These are phyloP conservation scores for Triplophysa tibetana DNA, from an alignment of 2,113 vertebrate species.

Conservation along the genomic window DNA sequence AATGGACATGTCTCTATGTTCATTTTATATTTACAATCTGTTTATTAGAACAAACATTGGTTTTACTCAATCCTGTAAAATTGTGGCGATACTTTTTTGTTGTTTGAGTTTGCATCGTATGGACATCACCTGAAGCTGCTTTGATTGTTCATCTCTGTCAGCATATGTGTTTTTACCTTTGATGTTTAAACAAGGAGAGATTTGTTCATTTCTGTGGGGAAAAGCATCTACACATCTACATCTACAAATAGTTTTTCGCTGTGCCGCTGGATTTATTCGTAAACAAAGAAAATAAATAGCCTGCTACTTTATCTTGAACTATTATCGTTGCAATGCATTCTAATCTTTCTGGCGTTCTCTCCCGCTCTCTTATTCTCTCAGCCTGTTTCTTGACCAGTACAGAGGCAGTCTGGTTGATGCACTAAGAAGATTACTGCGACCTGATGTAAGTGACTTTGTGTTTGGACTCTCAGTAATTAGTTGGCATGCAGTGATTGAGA, in stretches of 20 bases:
- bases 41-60: too few relatives aligned
- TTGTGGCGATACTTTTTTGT: background rate
- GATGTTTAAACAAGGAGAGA: slow-evolving; percentile 53
- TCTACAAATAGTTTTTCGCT: slow-evolving; percentile 59
- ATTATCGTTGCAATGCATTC: slow-evolving; percentile 70
- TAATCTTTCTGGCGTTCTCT: slow-evolving; percentile 57
- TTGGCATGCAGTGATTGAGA: slow-evolving; percentile 83
- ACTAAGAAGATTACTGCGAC: slow-evolving; percentile 96
- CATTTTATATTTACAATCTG: too few relatives aligned
- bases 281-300: slow-evolving; percentile 77
- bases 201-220: background rate
- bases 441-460: slow-evolving; percentile 87
- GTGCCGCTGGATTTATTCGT: slow-evolving; percentile 67
- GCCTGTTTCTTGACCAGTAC: slow-evolving; percentile 98
- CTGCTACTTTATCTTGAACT: slow-evolving; percentile 71
- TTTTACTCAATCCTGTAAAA: background rate
- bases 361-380: slow-evolving; percentile 59
- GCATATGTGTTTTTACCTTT: slow-evolving; percentile 52
- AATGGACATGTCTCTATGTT: too few relatives aligned
- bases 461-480: slow-evolving; percentile 88
- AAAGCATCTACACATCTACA: slow-evolving; percentile 13
- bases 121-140: background rate
- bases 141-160: slow-evolving; percentile 28
- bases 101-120: slow-evolving; percentile 2
- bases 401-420: slow-evolving; percentile 96